These are phyloP conservation scores for Philaenus spumarius DNA, from an alignment of 1,140 invertebrate species.

Conservation along the genomic window DNA sequence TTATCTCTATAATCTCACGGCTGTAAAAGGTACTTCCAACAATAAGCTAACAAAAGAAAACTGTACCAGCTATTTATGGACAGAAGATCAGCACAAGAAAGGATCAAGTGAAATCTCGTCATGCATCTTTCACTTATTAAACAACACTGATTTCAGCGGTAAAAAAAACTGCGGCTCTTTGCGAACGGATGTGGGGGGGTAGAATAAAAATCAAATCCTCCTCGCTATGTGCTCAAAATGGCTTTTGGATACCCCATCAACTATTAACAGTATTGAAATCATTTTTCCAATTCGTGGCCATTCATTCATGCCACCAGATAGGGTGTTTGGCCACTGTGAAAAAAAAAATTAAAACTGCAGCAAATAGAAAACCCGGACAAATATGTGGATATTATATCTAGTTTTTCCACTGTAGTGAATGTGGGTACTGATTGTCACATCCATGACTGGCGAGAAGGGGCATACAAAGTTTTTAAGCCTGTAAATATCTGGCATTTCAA, in stretches of 20 bases:
- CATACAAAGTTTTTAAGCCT: background rate
- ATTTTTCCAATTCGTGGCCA: background rate
- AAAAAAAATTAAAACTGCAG: background rate
- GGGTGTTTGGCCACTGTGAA: background rate
- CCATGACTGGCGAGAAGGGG: background rate
- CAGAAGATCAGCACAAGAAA: background rate
- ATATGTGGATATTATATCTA: background rate
- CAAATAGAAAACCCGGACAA: background rate
- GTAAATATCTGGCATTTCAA: background rate
- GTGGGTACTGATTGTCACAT: background rate
- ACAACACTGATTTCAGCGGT: background rate
- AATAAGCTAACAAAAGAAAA: constrained; percentile 5
- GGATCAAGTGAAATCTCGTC: background rate
- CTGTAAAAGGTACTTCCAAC: background rate
- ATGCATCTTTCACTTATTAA: background rate
- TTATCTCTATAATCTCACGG: background rate
- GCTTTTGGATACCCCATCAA: constrained; percentile 1
- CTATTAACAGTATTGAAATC: background rate
- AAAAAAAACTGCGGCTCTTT: background rate
- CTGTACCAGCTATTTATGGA: background rate
- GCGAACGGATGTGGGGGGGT: background rate
- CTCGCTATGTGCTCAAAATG: background rate
- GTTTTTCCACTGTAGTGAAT: background rate
- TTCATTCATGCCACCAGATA: background rate
- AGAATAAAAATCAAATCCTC: background rate